Evolutionary conservation across 1,140 invertebrate species (phyloP).

Genomic region (Cyclargus thomasi): DNA sequence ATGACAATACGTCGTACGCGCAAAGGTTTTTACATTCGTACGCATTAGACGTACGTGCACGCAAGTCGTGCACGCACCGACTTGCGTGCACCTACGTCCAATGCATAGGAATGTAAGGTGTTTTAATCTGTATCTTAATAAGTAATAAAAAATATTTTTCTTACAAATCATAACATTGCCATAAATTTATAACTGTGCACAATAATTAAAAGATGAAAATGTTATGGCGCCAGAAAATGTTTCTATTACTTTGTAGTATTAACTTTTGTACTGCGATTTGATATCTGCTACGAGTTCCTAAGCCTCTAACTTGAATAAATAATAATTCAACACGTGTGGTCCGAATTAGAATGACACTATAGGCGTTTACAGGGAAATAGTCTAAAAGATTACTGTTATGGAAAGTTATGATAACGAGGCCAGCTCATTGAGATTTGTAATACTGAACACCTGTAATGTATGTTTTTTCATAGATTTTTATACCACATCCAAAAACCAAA

Average conservation of each 20-base stretch:
- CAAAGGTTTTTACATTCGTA: no score
- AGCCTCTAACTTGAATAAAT: neutral
- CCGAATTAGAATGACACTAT: neutral
- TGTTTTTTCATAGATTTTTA: conserved; percentile 25
- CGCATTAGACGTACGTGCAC: no score
- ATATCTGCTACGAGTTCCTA: neutral
- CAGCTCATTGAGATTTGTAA: conserved; percentile 41
- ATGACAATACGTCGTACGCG: no score
- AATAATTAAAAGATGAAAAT: neutral
- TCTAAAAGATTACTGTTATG: conserved; percentile 27
- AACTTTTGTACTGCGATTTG: neutral
- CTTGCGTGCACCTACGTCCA: no score
- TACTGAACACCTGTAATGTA: conserved; percentile 34
- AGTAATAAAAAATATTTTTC: no score
- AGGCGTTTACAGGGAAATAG: neutral
- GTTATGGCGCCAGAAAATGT: neutral
- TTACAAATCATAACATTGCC: no score
- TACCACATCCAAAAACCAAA: conserved; percentile 52
- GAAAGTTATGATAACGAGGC: conserved; percentile 39
- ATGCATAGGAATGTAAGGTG: no score
- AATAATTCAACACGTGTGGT: neutral
- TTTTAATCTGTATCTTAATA: no score
- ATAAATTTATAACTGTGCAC: neutral
- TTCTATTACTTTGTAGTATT: neutral
- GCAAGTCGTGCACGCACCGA: no score